These are phyloP conservation scores for Borostomias antarcticus DNA, from an alignment of 2,797 vertebrate genomes.

Conservation along the genomic window DNA sequence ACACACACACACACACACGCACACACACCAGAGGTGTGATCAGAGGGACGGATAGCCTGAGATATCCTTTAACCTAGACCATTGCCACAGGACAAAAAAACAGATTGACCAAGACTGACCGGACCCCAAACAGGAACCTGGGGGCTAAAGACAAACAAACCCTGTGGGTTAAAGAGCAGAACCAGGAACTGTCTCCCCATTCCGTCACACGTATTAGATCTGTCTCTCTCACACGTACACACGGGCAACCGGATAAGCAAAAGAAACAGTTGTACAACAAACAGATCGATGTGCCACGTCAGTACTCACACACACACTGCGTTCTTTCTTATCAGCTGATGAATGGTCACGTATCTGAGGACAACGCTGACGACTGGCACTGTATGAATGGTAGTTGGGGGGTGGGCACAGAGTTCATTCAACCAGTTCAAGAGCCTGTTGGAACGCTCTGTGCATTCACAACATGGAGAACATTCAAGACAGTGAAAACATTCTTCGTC, in stretches of 20 bases:
- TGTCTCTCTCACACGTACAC: not conserved
- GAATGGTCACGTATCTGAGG: too few species aligned
- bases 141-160: conserved; percentile 50
- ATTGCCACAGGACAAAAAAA: conserved; percentile 28
- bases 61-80: not conserved
- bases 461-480: too few species aligned
- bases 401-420: too few species aligned
- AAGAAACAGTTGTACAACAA: not conserved
- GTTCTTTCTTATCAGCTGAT: not conserved
- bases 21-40: conserved; percentile 1
- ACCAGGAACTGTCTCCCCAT: not conserved
- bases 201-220: not conserved
- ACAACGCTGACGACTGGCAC: not conserved
- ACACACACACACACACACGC: not conserved
- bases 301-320: not conserved
- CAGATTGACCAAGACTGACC: not conserved
- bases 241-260: not conserved
- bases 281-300: not conserved
- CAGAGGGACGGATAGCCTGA: not conserved
- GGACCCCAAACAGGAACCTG: not conserved
- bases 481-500: too few species aligned
- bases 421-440: too few species aligned
- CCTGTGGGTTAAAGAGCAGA: conserved; percentile 31
- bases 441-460: too few species aligned
- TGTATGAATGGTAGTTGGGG: too few species aligned